phyloP scores from a whole-genome alignment of 2,888 invertebrate species.

The Dasypogon diadema region DNA sequence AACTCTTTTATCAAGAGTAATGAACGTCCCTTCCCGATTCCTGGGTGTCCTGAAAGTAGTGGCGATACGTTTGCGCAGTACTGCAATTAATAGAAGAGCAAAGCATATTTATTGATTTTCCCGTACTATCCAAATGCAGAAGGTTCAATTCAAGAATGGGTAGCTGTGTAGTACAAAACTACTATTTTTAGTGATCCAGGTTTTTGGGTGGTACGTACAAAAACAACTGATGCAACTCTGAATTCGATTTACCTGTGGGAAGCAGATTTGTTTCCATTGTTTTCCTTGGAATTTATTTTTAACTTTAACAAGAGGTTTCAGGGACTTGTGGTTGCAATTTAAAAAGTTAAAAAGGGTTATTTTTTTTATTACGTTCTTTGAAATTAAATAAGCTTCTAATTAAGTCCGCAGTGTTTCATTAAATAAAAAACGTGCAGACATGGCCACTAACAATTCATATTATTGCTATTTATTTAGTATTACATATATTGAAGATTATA shows the following conservation, averaged over 20 bases:
- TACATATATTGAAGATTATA: no score
- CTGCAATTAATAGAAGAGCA: neutral
- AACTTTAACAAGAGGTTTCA: no score
- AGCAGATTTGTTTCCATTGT: no score
- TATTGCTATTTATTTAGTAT: no score
- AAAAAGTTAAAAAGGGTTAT: no score
- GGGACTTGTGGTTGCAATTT: no score
- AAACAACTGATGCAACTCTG: neutral
- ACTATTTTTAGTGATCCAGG: neutral
- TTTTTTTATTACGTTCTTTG: no score
- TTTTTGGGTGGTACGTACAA: neutral
- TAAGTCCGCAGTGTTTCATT: no score
- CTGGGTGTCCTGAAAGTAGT: neutral
- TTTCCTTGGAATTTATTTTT: no score
- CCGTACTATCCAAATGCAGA: neutral
- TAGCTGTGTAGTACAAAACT: neutral
- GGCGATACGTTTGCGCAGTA: slow-evolving; percentile 9
- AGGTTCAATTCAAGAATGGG: neutral
- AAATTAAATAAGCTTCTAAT: no score
- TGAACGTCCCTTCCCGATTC: neutral
- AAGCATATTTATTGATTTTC: slow-evolving; percentile 38
- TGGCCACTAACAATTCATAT: no score
- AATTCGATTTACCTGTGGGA: neutral
- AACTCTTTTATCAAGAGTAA: slow-evolving; percentile 20
- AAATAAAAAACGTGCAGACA: no score